Percentiles rank a stretch among this genome's conserved stretches.
These are phyloP conservation scores for Trichopria drosophilae DNA, from an alignment of 2,888 invertebrate species.

Conservation along the genomic window DNA sequence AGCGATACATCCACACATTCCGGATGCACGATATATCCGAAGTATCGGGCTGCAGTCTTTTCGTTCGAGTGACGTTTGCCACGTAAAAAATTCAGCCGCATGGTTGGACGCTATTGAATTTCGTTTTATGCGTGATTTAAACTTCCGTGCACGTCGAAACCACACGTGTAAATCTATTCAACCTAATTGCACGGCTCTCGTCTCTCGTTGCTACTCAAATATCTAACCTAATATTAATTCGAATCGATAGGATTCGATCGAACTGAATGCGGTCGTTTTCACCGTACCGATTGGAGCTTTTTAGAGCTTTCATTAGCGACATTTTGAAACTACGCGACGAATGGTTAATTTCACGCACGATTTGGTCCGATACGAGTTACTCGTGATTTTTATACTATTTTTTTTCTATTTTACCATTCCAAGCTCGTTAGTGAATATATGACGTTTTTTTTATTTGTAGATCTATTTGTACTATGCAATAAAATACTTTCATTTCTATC, in stretches of 20 bases:
- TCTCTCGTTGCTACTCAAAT: conserved; percentile 26
- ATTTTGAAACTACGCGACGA: conserved; percentile 33
- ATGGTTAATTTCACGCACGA: no score
- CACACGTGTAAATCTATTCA: conserved; percentile 31
- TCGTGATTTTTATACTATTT: no score
- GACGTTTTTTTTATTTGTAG: no score
- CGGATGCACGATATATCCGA: no score
- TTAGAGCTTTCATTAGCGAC: conserved; percentile 37
- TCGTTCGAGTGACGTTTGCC: neutral
- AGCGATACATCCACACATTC: no score
- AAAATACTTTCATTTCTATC: no score
- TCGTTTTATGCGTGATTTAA: conserved; percentile 27
- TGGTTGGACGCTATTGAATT: conserved; percentile 28
- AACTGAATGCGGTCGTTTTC: conserved; percentile 35
- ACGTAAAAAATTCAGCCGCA: neutral
- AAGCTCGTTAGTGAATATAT: no score
- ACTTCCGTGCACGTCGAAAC: conserved; percentile 27
- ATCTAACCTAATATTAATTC: conserved; percentile 35
- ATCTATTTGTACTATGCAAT: no score
- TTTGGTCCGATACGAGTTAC: no score
- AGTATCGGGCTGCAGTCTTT: no score
- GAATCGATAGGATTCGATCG: no score
- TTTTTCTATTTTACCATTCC: no score
- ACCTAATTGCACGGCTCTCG: conserved; percentile 34
- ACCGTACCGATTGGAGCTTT: conserved; percentile 31